Evolutionary conservation across 2,888 invertebrate genomes (phyloP), one percentile per base, ranked within the genome.

Genomic region (Allacma fusca): DNA sequence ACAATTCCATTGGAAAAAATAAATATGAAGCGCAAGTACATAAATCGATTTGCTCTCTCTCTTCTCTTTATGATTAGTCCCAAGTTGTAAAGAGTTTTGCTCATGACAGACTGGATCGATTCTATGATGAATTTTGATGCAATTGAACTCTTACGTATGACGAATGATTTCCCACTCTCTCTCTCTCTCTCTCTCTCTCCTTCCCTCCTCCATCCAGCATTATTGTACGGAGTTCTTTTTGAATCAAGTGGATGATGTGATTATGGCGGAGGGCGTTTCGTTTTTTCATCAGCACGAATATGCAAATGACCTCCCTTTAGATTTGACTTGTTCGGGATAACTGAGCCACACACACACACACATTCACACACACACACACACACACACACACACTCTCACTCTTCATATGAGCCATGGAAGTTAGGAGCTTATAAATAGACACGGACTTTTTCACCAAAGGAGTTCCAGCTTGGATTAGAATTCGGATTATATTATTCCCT

Each of bases 221-320:
- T 50, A 50, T 19, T 50, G 50, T 50, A 50, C n/a, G n/a, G 1
- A 12, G 12, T 26, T 2, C 24, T 62, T 75, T 70, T 73, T 71
- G 79, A 80, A 79, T 80, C 81, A 81, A 81, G 80, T 81, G 81
- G 78, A 82, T 82, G 81, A 83, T 83, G 81, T 81, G 82, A 83
- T 82, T 83, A 83, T 81, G 78, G 79, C 59, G 70, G 79, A 81
- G 80, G 82, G 81, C 81, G 80, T 83, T 83, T 81, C 81, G 80
- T 83, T 83, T 83, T 81, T 81, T 81, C 69, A 81, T 76, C 78
- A 80, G 79, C 80, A 81, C 80, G 80, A 81, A 75, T 82, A 83
- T 83, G 83, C 79, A 83, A 83, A 83, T 83, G 81, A 81, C 78
- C 80, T 78, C 76, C 43, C 43, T 59, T 59, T 70, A 64, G 26